Conservation (phyloP, 2,113 vertebrate species). For the Serinus canaria region DNA sequence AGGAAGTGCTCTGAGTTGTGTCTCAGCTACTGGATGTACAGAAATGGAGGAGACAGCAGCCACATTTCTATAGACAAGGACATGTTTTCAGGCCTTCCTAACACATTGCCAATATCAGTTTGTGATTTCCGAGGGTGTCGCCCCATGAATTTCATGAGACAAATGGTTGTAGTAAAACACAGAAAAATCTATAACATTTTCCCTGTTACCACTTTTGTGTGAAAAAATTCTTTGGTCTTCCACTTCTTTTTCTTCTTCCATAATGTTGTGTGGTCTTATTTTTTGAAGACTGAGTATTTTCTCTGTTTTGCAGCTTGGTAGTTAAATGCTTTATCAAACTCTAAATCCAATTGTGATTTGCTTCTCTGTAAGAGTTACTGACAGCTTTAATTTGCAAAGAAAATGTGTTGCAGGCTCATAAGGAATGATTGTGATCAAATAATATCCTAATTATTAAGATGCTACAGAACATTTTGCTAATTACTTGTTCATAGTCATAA, state of each 20-base stretch:
- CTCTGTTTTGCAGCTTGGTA: background rate
- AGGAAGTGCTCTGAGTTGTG: background rate
- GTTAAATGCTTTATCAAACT: background rate
- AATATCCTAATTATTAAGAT: background rate
- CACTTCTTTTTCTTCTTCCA: background rate
- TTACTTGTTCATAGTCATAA: background rate
- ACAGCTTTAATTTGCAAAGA: background rate
- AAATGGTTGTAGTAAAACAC: background rate
- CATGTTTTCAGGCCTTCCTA: background rate
- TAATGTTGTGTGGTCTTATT: background rate
- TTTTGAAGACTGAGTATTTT: background rate
- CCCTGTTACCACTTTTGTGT: background rate
- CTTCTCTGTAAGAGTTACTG: background rate
- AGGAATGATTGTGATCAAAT: background rate
- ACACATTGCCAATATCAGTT: background rate
- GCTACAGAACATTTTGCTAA: background rate
- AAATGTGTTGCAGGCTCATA: background rate
- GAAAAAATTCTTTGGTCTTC: background rate
- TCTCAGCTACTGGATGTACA: background rate
- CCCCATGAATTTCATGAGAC: background rate
- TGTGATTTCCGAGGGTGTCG: background rate
- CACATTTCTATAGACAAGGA: fast-evolving
- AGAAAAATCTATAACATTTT: background rate
- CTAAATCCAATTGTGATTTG: background rate
- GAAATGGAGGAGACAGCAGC: background rate